Conservation (phyloP, 2,113 vertebrate species). For the Parotia lawesii region DNA sequence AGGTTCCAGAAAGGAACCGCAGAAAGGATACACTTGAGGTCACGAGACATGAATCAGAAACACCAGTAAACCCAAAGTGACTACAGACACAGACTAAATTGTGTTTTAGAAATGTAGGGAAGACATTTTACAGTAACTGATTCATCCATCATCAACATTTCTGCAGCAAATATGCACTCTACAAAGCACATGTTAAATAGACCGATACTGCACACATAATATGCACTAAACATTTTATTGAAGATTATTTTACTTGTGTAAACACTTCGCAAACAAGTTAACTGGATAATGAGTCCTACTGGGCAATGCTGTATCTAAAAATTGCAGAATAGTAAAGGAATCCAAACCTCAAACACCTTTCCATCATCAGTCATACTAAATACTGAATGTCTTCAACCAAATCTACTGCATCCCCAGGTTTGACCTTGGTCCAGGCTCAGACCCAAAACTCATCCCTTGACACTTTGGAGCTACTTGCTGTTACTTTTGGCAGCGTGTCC, state of each 20-base stretch:
- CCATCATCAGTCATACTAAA: not conserved
- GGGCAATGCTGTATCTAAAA: not conserved
- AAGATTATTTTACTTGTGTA: not conserved
- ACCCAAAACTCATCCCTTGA: not conserved
- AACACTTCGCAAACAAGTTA: not conserved
- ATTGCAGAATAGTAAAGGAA: not conserved
- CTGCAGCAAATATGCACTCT: not conserved
- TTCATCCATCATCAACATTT: not conserved
- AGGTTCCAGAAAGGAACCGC: accelerated
- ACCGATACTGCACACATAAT: not conserved
- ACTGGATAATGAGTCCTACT: not conserved
- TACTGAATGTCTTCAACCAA: not conserved
- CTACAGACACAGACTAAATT: not conserved
- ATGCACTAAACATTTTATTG: not conserved
- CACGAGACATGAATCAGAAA: not conserved
- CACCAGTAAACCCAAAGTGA: not conserved
- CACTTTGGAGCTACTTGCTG: not conserved
- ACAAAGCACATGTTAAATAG: not conserved
- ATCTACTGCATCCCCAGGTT: not conserved
- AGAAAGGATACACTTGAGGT: not conserved
- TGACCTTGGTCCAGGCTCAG: not conserved
- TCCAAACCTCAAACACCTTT: not conserved
- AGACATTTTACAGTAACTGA: not conserved
- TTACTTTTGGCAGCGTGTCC: not conserved
- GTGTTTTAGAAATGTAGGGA: not conserved